These are phyloP conservation scores for Brachypterus glaber DNA, from an alignment of 2,888 invertebrate genomes.

Conservation along the genomic window DNA sequence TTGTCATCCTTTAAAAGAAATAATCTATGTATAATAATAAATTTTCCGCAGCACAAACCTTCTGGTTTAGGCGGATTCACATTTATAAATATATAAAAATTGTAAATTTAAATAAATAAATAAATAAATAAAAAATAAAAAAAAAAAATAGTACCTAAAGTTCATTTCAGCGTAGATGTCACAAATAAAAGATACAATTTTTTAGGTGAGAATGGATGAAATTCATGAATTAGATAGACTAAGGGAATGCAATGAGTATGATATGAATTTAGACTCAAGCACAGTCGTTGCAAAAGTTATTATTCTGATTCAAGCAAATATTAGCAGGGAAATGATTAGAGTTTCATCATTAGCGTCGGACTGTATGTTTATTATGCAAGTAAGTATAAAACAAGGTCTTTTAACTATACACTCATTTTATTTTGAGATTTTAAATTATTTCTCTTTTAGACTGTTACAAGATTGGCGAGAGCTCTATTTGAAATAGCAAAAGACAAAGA, in stretches of 20 bases:
- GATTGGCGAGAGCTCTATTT: slow-evolving; percentile 87
- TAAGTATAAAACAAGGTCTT: slow-evolving; percentile 35
- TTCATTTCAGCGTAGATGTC: no score
- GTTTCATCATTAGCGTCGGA: slow-evolving; percentile 84
- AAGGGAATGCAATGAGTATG: slow-evolving; percentile 63
- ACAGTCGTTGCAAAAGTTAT: slow-evolving; percentile 92
- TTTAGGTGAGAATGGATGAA: slow-evolving; percentile 87
- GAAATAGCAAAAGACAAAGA: slow-evolving; percentile 75
- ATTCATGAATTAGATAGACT: slow-evolving; percentile 79
- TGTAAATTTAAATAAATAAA: no score
- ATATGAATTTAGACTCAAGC: slow-evolving; percentile 74
- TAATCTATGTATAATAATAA: no score
- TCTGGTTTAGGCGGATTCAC: no score
- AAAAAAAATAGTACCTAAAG: no score
- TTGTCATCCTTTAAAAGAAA: no score
- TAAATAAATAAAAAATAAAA: no score
- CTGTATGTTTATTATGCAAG: slow-evolving; percentile 80
- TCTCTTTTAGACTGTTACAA: slow-evolving; percentile 66
- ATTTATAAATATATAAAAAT: no score
- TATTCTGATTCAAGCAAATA: slow-evolving; percentile 81
- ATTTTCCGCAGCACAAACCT: no score
- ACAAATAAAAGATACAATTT: slow-evolving; percentile 8
- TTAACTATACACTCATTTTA: slow-evolving; percentile 2
- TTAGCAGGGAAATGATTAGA: slow-evolving; percentile 72
- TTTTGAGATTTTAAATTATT: not conserved